phyloP scores from a whole-genome alignment of 2,888 invertebrate genomes.

The Andrena haemorrhoa region DNA sequence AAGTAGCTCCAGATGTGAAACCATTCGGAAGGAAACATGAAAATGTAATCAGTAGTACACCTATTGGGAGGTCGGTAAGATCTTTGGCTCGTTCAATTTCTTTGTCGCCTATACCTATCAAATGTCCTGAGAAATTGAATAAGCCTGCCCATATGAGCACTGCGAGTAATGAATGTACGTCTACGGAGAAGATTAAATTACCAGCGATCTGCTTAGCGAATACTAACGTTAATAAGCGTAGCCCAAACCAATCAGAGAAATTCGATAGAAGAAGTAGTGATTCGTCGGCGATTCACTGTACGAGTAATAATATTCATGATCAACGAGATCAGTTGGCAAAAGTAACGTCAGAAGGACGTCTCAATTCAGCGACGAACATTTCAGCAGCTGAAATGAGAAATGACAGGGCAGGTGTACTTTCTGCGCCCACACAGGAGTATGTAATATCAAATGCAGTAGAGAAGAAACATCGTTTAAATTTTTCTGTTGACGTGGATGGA shows the following conservation, averaged over 20 bases:
- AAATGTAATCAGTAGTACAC: conserved; percentile 70
- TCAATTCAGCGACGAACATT: not conserved
- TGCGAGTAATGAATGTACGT: not conserved
- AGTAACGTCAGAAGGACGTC: not conserved
- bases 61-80: conserved; percentile 40
- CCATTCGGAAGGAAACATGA: not conserved
- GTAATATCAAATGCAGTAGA: not conserved
- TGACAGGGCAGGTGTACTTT: not conserved
- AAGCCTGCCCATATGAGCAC: not conserved
- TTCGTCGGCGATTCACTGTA: not conserved
- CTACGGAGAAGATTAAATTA: not conserved
- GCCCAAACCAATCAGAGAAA: conserved; percentile 11
- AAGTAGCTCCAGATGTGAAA: not conserved
- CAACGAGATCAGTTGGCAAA: not conserved
- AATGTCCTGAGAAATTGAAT: conserved; percentile 10
- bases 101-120: conserved; percentile 69
- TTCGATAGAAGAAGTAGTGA: not conserved
- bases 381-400: not conserved
- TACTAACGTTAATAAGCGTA: conserved; percentile 3
- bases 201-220: not conserved
- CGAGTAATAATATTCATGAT: not conserved
- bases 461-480: conserved; percentile 12
- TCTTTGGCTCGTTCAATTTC: conserved; percentile 11
- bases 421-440: conserved; percentile 16
- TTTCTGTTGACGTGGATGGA: conserved; percentile 29